phyloP scores from a whole-genome alignment of 2,888 invertebrate genomes.

The Tiliacea aurago region DNA sequence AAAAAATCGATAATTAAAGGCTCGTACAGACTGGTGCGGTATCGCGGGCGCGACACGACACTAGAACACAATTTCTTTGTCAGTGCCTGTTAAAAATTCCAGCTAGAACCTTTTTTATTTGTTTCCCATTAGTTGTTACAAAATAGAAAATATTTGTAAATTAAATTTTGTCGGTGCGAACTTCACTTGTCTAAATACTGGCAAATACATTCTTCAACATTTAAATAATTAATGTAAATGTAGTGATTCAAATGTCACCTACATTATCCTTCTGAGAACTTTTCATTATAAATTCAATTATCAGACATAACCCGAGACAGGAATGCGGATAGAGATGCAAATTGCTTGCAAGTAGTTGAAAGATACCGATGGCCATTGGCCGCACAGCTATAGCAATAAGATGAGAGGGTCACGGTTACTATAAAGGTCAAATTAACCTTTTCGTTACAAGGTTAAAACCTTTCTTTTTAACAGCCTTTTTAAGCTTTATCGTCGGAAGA shows the following conservation, averaged over 20 bases:
- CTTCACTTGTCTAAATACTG: not conserved
- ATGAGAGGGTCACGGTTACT: constrained; percentile 39
- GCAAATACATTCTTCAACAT: not conserved
- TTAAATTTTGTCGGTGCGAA: not conserved
- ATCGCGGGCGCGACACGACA: too few relatives aligned
- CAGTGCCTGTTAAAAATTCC: too few relatives aligned
- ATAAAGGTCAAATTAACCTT: constrained; percentile 32
- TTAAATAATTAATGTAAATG: too few relatives aligned
- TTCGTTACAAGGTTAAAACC: constrained; percentile 28
- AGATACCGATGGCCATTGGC: not conserved
- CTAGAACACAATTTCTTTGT: too few relatives aligned
- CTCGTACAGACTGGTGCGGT: too few relatives aligned
- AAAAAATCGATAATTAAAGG: not conserved
- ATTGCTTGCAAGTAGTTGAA: constrained; percentile 5
- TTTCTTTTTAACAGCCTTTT: constrained; percentile 42
- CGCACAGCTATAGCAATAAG: not conserved
- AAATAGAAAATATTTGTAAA: too few relatives aligned
- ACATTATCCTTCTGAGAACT: too few relatives aligned
- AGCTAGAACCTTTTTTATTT: too few relatives aligned
- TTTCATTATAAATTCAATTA: not conserved
- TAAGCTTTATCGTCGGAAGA: constrained; percentile 14
- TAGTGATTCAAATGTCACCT: not conserved
- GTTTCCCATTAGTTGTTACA: too few relatives aligned
- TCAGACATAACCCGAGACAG: not conserved
- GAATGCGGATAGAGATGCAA: constrained; percentile 31